A percentile compares a stretch with the other conserved stretches of the same genome.
Conservation (phyloP, 2,888 invertebrate genomes). For the Lithophane leautieri region DNA sequence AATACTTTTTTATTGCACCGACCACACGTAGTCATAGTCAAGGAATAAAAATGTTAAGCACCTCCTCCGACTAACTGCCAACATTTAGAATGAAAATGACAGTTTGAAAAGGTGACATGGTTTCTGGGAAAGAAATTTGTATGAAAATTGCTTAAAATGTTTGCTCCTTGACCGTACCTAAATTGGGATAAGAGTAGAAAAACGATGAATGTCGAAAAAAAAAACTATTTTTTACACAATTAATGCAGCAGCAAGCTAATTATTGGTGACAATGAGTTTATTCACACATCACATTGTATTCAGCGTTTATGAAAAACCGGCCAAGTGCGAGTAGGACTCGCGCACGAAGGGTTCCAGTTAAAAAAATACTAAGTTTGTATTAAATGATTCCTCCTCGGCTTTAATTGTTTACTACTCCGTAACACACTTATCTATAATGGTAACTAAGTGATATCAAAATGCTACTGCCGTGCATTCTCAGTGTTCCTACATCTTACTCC, state of each 20-base stretch:
- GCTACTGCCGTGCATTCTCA: slow-evolving; percentile 37
- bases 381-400: neutral
- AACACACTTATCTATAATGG: slow-evolving; percentile 33
- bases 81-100: neutral
- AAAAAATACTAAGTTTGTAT: neutral
- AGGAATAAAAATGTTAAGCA: neutral
- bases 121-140: neutral
- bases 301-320: neutral
- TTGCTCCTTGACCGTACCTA: neutral
- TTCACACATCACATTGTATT: neutral
- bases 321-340: too few relatives aligned
- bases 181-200: neutral
- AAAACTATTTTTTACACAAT: slow-evolving; percentile 1
- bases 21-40: neutral
- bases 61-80: neutral
- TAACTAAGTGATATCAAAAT: slow-evolving; percentile 48
- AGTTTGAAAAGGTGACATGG: neutral
- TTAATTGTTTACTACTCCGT: neutral
- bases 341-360: too few relatives aligned
- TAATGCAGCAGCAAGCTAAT: neutral
- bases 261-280: neutral
- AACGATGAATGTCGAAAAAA: neutral
- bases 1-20: neutral
- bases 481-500: slow-evolving; percentile 42
- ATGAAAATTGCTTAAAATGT: neutral